Evolutionary conservation across 2,888 invertebrate species (phyloP), one percentile per base, ranked within the genome.

Genomic region (Cosmopolites sordidus): DNA sequence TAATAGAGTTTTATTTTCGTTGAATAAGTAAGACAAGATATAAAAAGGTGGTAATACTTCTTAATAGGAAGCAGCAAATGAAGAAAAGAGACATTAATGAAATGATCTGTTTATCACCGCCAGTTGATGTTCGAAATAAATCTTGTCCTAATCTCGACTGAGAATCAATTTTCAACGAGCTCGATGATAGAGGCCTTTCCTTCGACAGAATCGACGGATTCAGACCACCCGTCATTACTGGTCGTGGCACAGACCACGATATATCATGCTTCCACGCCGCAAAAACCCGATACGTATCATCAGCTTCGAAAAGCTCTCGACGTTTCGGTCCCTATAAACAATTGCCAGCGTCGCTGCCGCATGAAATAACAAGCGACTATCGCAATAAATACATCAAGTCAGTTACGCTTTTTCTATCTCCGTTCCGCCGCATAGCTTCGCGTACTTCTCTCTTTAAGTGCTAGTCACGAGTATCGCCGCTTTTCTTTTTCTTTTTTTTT

Each of bases 361-460:
- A 58, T 51, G 54, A 58, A 55, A 58, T 52, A 58, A 58, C 55
- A 58, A 58, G 46, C 58, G 49, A 54, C 49, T 51, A 58, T 51
- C 48, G 58, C 52, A 58, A 58, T 58, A 58, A 58, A 58, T 58
- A 58, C 51, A 38, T 54, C 51, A 39, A 44, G 45, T 56, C 55
- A 39, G 37, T 45, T 49, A 22, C 43, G 9, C 14, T 58, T 27
- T 48, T 42, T 51, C 57, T 38, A 48, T 57, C 57, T 48, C 50
- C 49, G 47, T 57, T 48, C 39, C 42, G 45, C 51, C 52, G 48
- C 54, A 49, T 45, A 48, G 37, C 43, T 30, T n/a, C 27, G 48
- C 44, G 47, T 54, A 54, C 46, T 29, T 54, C 53, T 57, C 48
- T 54, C 47, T 54, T 54, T 51, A 51, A 56, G 56, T 52, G 52